Base-by-base conservation (phyloP, 30 jellyfish, hydroid and myxozoan genomes). In the Mastigias papua region DNA sequence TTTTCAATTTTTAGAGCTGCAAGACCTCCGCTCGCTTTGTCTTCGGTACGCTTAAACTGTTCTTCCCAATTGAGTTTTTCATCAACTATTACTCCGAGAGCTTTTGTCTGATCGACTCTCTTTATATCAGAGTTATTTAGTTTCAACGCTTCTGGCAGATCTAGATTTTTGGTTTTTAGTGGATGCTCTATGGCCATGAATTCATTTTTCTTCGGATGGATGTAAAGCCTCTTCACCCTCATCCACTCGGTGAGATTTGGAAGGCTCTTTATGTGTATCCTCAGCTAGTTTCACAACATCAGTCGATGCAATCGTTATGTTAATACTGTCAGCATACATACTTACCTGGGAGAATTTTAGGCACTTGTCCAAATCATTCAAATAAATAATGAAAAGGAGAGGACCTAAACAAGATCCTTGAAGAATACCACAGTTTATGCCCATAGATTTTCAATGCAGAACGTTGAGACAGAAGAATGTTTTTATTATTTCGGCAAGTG, bases 351-450 rank as follows among this genome's bases (percentile, higher is more conserved):
- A 61, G 64, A 66, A n/a, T 80, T 80, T 28, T 32, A 80, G 81
- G 62, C 82, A 80, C 81, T 80, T 80, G 27, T 33, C 72, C n/a
- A 80, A 63, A 42, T 80, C 82, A 80, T 80, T 80, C 35, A 78
- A 23, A 35, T 49, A 78, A 58, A 50, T 29, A 48, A 62, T 61
- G 86, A 80, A 80, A 32, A 80, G 82, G 28, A 62, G 90, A 66
- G 90, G 90, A 34, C 82, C 82, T 34, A 63, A 80, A 80, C 82
- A 80, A 46, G 90, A 80, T 21, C 90, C 90, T 80, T 80, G 90
- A 42, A 54, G 90, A 62, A 80, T 80, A 35, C 70, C 82, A 32
- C 82, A 62, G 81, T 72, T n/a, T 63, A 30, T 33, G 16, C 29
- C 29, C 29, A 26, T 31, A 60, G 81, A 72, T 51, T 66, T 66